Conservation (phyloP, 1,140 invertebrate species). For the Tetranychus urticae region DNA sequence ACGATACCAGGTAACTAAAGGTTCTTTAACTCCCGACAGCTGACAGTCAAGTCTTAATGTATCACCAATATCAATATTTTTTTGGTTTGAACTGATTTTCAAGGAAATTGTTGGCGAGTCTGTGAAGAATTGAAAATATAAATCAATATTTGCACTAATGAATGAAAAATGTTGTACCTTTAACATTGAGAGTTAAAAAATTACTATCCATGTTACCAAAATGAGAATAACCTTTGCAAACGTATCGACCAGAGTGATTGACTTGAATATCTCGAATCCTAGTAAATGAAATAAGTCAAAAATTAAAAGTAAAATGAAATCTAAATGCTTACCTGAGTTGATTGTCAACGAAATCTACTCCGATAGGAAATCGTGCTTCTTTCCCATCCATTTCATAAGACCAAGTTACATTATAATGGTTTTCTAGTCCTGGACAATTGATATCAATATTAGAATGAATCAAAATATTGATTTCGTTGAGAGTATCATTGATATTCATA, state of each 20-base stretch:
- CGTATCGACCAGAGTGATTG: neutral
- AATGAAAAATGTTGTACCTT: neutral
- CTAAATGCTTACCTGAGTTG: slow-evolving; percentile 3
- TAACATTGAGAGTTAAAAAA: neutral
- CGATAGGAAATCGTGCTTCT: too few relatives aligned
- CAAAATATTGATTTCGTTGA: too few relatives aligned
- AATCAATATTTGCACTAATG: too few relatives aligned
- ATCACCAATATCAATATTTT: neutral
- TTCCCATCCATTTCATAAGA: too few relatives aligned
- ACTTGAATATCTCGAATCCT: neutral
- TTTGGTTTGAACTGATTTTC: neutral
- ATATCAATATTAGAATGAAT: too few relatives aligned
- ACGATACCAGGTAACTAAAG: neutral
- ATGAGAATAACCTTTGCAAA: neutral
- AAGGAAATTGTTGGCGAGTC: neutral
- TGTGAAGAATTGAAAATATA: neutral
- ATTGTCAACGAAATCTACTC: slow-evolving; percentile 19
- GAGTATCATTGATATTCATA: too few relatives aligned
- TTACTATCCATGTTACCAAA: neutral
- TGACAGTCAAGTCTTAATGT: neutral
- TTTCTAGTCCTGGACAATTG: too few relatives aligned
- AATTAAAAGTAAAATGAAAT: slow-evolving; percentile 11
- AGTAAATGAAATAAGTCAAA: slow-evolving; percentile 16
- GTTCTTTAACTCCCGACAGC: neutral
- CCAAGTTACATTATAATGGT: too few relatives aligned